Evolutionary conservation across 2,888 invertebrate species (phyloP), one percentile per base, ranked within the genome.

Genomic region (Spialia ferax): DNA sequence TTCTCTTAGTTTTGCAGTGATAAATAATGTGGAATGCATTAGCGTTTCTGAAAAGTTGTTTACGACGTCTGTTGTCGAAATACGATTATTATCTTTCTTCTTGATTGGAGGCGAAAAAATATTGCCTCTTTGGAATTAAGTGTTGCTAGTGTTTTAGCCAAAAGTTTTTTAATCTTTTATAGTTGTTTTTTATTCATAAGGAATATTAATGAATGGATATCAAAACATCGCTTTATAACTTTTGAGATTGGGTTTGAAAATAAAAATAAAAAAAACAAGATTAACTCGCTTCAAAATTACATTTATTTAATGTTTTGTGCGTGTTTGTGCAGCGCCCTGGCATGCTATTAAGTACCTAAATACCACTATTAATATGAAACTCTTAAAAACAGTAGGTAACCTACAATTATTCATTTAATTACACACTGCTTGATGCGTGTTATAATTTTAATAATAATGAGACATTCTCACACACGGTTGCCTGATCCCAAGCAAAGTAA

Each of bases 1-100:
- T 45, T 29, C 29, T 63, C 29, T 18, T 45, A 20, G 42, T 8
- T 29, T 32, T 64, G 20, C 11, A 48, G 32, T n/a, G 22, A n/a
- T 64, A 64, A 64, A 64, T 64, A 64, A 64, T 48, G 55, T 26
- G 10, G 20, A 26, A 56, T 63, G 63, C 63, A 63, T 63, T 56
- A 64, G 45, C 56, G 64, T 57, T 45, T 48, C 56, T 6, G 29
- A 48, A 64, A 26, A 56, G 48, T 64, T 64, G 56, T 64, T 63
- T 63, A 64, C 23, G 32, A 48, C 15, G 63, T 35, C 32, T 20
- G 63, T 48, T 29, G 45, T 45, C 13, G 55, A 63, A 63, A 48
- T 32, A 63, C 32, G 22, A 38, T 38, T 45, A 56, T 56, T 15
- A 13, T 23, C 10, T 22, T 23, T 38, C 38, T 38, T 56, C 18